These are phyloP conservation scores for Gambelia wislizenii DNA, from an alignment of 2,797 vertebrate genomes.

Conservation along the genomic window DNA sequence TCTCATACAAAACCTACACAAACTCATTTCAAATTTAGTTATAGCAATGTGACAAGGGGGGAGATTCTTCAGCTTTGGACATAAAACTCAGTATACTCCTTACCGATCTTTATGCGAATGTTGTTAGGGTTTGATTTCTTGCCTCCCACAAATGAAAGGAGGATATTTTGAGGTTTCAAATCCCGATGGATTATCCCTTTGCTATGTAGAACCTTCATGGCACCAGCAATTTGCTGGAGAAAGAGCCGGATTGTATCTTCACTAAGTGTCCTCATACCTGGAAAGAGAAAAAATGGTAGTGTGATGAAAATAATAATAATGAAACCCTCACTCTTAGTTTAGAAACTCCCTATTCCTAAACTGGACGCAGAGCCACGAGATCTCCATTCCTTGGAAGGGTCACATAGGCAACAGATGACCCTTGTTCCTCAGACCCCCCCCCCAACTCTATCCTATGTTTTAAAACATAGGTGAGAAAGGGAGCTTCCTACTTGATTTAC, in stretches of 20 bases:
- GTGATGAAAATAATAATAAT: too few species aligned
- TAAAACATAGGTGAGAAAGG: too few species aligned
- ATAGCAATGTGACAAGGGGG: not conserved
- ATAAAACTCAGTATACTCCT: slow-evolving; percentile 41
- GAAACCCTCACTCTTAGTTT: too few species aligned
- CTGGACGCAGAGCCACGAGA: too few species aligned
- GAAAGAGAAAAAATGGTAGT: slow-evolving; percentile 8
- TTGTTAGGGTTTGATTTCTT: slow-evolving; percentile 89
- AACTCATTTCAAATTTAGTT: not conserved
- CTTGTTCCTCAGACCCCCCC: too few species aligned
- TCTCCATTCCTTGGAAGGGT: too few species aligned
- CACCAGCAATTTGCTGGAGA: slow-evolving; percentile 94
- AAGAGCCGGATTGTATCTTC: slow-evolving; percentile 96
- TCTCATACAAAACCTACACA: not conserved
- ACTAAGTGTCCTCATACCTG: slow-evolving; percentile 93
- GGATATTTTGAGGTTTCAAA: slow-evolving; percentile 97
- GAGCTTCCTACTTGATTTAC: too few species aligned
- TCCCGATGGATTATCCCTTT: slow-evolving; percentile 97
- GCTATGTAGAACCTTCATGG: slow-evolving; percentile 92
- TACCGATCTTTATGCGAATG: slow-evolving; percentile 94
- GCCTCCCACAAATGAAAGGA: slow-evolving; percentile 87
- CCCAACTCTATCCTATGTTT: too few species aligned
- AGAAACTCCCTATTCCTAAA: too few species aligned
- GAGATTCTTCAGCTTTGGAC: too few species aligned
- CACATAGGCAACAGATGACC: too few species aligned